phyloP scores from a whole-genome alignment of 2,888 invertebrate genomes.

The Microplitis deprimator region DNA sequence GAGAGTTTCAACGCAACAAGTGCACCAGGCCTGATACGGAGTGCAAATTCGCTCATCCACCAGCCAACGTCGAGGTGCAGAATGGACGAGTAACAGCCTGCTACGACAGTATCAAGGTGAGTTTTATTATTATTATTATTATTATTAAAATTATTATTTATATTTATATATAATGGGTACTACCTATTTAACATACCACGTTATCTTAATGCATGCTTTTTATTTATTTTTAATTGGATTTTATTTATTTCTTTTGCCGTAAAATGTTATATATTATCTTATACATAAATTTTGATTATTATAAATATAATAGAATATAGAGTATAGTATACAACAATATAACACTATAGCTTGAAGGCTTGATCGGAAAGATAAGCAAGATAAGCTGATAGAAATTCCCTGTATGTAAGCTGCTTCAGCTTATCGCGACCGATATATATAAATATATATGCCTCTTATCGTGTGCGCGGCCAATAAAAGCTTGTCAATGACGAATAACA shows the following conservation, averaged over 20 bases:
- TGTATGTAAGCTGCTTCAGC: constrained; percentile 34
- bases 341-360: constrained; percentile 35
- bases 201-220: not conserved
- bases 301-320: constrained; percentile 1
- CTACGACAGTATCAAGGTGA: constrained; percentile 99
- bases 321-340: constrained; percentile 6
- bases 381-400: constrained; percentile 40
- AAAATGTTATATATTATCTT: not conserved
- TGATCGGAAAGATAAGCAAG: constrained; percentile 38
- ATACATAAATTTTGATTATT: constrained; percentile 20
- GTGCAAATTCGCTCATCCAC: constrained; percentile 99
- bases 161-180: not conserved
- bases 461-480: constrained; percentile 5
- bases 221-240: not conserved
- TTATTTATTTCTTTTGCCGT: constrained; percentile 1
- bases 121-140: constrained; percentile 61
- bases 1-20: constrained; percentile 99
- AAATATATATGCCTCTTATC: constrained; percentile 35
- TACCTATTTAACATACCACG: not conserved
- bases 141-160: not conserved
- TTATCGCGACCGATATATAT: constrained; percentile 22
- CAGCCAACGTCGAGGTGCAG: constrained; percentile 99
- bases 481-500: constrained; percentile 7
- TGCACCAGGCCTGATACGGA: constrained; percentile 99
- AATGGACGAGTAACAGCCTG: constrained; percentile 99